These are phyloP conservation scores for Sinella curviseta DNA, from an alignment of 1,140 invertebrate genomes.

Conservation along the genomic window DNA sequence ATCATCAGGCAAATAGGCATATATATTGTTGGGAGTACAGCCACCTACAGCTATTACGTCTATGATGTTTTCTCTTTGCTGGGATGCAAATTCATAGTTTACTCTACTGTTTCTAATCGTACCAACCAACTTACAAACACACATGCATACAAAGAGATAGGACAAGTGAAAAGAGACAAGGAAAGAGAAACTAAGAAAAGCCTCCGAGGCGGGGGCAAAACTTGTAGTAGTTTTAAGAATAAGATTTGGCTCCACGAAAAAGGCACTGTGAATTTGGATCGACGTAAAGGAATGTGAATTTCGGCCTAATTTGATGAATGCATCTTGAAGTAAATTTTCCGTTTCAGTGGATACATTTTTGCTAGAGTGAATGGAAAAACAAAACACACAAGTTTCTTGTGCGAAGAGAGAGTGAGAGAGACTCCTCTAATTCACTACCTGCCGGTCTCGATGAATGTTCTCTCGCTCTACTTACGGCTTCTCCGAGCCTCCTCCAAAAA, in stretches of 20 bases:
- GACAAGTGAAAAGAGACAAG: no score
- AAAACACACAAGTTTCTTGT: slow-evolving; percentile 17
- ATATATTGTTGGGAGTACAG: no score
- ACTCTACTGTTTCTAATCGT: not conserved
- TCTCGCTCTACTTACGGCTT: not conserved
- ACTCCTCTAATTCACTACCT: slow-evolving; percentile 17
- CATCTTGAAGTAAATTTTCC: slow-evolving; percentile 23
- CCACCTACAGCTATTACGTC: no score
- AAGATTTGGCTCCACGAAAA: not conserved
- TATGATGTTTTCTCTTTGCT: no score
- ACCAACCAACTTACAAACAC: not conserved
- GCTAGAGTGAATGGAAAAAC: slow-evolving; percentile 13
- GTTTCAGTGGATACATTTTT: not conserved
- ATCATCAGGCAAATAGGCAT: no score
- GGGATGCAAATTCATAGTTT: not conserved
- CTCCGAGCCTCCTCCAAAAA: not conserved
- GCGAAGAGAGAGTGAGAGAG: not conserved
- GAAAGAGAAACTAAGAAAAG: not conserved
- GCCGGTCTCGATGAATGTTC: slow-evolving; percentile 11
- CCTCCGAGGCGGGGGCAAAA: not conserved
- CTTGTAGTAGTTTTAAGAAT: no score
- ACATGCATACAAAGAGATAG: not conserved
- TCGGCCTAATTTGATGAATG: slow-evolving; percentile 20
- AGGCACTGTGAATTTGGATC: not conserved
- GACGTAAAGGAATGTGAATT: slow-evolving; percentile 1